Conservation (phyloP, 2,113 vertebrate species). For the Odobenus rosmarus region DNA sequence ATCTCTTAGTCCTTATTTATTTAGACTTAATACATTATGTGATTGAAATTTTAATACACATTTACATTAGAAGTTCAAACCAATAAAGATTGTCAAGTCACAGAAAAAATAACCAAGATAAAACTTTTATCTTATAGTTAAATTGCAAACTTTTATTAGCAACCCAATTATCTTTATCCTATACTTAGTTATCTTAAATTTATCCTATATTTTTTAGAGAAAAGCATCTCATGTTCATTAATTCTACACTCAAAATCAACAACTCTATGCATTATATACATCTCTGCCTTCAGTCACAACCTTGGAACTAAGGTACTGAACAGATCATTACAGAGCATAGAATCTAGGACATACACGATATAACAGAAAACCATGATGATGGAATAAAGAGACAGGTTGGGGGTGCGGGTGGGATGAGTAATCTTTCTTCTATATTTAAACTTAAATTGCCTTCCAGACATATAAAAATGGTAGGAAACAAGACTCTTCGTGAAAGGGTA, state of each 20-base stretch:
- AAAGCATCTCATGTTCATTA: neutral
- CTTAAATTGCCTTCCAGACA: slow-evolving; percentile 49
- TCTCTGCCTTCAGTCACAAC: neutral
- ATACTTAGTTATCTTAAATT: neutral
- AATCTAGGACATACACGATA: neutral
- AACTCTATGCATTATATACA: neutral
- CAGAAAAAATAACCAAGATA: slow-evolving; percentile 27
- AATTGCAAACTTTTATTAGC: slow-evolving; percentile 13
- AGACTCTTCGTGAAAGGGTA: slow-evolving; percentile 54
- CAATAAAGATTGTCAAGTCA: neutral
- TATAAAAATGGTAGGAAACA: slow-evolving; percentile 43
- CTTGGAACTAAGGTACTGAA: neutral
- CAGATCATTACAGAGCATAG: neutral
- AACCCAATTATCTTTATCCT: slow-evolving; percentile 37
- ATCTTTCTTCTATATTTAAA: slow-evolving; percentile 57
- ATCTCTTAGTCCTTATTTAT: slow-evolving; percentile 5
- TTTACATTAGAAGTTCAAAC: neutral
- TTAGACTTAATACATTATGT: neutral
- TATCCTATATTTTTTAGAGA: neutral
- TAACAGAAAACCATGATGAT: neutral
- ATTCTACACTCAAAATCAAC: neutral
- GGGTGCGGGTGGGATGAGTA: slow-evolving; percentile 14
- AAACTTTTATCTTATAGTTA: neutral
- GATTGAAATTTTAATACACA: neutral
- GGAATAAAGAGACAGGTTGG: neutral